These are phyloP conservation scores for Diprion similis DNA, from an alignment of 1,140 invertebrate species.

Conservation along the genomic window DNA sequence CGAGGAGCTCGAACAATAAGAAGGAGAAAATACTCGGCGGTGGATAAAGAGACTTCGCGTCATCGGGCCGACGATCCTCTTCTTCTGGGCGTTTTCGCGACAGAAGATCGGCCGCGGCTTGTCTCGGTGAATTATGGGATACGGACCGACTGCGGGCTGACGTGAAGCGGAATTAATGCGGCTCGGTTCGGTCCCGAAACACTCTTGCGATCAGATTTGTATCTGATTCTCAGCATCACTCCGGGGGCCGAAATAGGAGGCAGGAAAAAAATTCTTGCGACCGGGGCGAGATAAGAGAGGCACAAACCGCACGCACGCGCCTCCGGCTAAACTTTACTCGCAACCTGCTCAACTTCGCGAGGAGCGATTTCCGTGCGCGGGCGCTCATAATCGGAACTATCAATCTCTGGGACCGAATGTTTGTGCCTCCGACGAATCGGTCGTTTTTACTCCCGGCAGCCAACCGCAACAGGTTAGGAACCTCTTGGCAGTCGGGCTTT, in stretches of 20 bases:
- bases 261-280: neutral
- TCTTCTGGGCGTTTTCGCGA: conserved; percentile 32
- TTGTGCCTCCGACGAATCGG: too few relatives aligned
- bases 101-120: conserved; percentile 33
- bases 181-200: conserved; percentile 20
- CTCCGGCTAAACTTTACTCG: neutral
- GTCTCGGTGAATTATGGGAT: conserved; percentile 43
- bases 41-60: conserved; percentile 3
- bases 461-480: neutral
- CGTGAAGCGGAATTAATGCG: neutral
- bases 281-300: neutral
- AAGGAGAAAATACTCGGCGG: neutral
- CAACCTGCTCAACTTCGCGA: neutral
- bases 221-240: conserved; percentile 17
- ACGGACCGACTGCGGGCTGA: conserved; percentile 33
- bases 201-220: conserved; percentile 33
- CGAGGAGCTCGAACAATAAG: conserved; percentile 21
- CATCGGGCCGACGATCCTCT: conserved; percentile 19
- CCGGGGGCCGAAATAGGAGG: neutral
- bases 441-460: too few relatives aligned
- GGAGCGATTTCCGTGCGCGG: neutral
- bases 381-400: neutral
- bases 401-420: neutral
- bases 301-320: conserved; percentile 18
- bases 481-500: conserved; percentile 5